Evolutionary conservation across 35 echinoderm and acorn worm genomes (phyloP).

Genomic region (Chiridota heheva): DNA sequence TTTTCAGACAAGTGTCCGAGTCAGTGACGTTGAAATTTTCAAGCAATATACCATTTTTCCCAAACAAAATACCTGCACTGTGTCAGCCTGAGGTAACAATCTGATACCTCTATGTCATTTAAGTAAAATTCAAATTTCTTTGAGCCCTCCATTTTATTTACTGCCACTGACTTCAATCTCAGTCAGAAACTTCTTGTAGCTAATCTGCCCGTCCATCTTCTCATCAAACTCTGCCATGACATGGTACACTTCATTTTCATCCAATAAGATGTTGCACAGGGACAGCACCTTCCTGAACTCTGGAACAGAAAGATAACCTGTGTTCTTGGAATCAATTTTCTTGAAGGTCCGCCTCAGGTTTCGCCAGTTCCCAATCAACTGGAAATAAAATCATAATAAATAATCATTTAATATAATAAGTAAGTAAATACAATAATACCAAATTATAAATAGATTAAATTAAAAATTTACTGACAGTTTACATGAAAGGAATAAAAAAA

Average conservation of each 20-base stretch:
- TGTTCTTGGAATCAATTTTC: slow-evolving; percentile 73
- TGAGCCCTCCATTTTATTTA: too few species aligned
- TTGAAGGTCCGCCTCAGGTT: slow-evolving; percentile 86
- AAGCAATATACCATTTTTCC: too few species aligned
- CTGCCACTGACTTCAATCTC: too few species aligned
- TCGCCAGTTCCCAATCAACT: slow-evolving; percentile 97
- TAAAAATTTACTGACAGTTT: background rate
- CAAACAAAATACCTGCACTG: too few species aligned
- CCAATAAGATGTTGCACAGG: slow-evolving; percentile 71
- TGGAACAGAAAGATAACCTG: slow-evolving; percentile 81
- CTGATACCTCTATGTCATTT: too few species aligned
- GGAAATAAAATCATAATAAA: background rate
- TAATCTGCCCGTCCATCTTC: slow-evolving; percentile 93
- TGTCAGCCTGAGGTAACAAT: too few species aligned
- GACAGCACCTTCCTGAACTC: slow-evolving; percentile 85
- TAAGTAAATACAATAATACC: background rate
- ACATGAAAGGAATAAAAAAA: background rate
- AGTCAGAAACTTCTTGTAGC: slow-evolving; percentile 91
- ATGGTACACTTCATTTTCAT: slow-evolving; percentile 97
- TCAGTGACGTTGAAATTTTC: too few species aligned
- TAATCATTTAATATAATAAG: background rate
- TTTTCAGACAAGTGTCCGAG: too few species aligned
- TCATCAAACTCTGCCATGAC: slow-evolving; percentile 98
- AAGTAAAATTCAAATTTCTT: too few species aligned
- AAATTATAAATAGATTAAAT: background rate